Conservation (phyloP, 2,888 invertebrate species). For the Eupsilia transversa region DNA sequence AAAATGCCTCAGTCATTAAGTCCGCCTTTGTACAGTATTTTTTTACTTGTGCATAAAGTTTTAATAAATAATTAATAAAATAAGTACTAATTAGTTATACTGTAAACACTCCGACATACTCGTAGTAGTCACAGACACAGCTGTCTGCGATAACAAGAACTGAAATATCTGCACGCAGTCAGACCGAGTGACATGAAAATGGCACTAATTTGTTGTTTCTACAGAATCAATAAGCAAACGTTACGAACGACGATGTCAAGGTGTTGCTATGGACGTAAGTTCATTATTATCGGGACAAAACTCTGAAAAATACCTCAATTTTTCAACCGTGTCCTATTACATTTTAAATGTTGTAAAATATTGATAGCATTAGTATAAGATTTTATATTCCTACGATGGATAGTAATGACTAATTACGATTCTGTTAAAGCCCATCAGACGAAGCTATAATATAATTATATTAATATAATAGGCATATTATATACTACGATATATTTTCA, state of each 20-base stretch:
- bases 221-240: background rate
- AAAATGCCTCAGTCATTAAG: too few relatives aligned
- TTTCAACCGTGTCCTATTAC: background rate
- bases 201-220: conserved; percentile 10
- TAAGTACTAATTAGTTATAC: background rate
- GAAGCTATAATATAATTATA: too few relatives aligned
- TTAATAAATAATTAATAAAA: too few relatives aligned
- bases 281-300: background rate
- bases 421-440: too few relatives aligned
- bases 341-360: background rate
- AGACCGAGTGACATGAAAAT: background rate
- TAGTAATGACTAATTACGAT: too few relatives aligned
- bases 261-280: background rate
- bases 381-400: too few relatives aligned
- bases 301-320: background rate
- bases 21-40: too few relatives aligned
- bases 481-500: too few relatives aligned
- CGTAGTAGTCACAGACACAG: background rate
- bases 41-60: too few relatives aligned
- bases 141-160: conserved; percentile 21
- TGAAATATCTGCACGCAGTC: background rate
- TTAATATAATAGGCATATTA: too few relatives aligned
- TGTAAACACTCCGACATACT: background rate
- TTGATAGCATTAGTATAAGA: too few relatives aligned
- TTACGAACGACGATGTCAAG: background rate